Base-by-base conservation (phyloP, 1,140 invertebrate species). In the Palaemon carinicauda region DNA sequence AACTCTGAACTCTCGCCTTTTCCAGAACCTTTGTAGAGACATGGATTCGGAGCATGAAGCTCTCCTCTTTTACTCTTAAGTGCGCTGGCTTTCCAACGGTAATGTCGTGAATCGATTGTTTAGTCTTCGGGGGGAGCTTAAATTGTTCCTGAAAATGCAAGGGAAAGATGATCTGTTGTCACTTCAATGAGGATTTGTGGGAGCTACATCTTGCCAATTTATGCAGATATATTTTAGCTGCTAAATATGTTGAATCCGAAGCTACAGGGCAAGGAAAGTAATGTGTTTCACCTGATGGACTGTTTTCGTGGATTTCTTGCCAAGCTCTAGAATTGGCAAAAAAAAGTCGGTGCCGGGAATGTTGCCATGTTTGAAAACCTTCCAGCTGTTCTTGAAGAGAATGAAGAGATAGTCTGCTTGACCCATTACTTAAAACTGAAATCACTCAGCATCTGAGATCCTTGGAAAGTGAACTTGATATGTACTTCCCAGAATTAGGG, bases 21-120 rank as follows among this genome's bases (percentile, higher is more conserved):
- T n/a, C n/a, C n/a, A n/a, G n/a, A n/a, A n/a, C n/a, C n/a, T n/a
- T n/a, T 81, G 80, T 51, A 69, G 24, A 81, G 33, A 71, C 24
- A 69, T 81, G 80, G 65, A 81, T 81, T 54, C 29, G 7, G 78
- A 75, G 5, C 9, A 75, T 7, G 5, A 75, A 41, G 29, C 31
- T n/a, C 53, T 69, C 80, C 80, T 81, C 79, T 80, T 80, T 69
- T 69, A 81, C 80, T 69, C 56, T 19, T 19, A 69, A 54, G 5
- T 54, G 24, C 50, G 10, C 12, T 81, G 54, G 54, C 33, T 69
- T 51, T 81, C 56, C 3, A 53, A n/a, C 19, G 27, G 78, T 1
- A 80, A 80, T 54, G 50, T 80, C 54, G 78, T 60, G 52, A 80
- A 79, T 75, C 51, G 51, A 54, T 17, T 79, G 21, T 54, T 9